Evolutionary conservation across 2,888 invertebrate genomes (phyloP), one percentile per base, ranked within the genome.

Genomic region (Erebia aethiops): DNA sequence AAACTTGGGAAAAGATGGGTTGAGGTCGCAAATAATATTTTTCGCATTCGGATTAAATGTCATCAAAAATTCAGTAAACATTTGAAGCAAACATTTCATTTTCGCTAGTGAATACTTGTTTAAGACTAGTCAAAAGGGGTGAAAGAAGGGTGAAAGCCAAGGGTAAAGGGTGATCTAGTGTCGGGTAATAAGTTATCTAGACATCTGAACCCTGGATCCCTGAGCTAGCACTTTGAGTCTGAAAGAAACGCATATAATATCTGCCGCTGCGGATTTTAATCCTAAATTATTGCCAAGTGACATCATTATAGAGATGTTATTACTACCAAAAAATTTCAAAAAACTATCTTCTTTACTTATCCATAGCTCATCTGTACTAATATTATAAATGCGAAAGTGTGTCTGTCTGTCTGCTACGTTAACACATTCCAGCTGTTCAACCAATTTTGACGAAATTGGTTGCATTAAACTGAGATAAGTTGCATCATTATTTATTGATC

Each of bases 221-320:
- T 35, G 35, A 35, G 35, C n/a, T 46, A 46, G 79, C 77, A 75
- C 78, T 70, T 73, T 43, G 64, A 51, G 72, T 79, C 77, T 84
- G 83, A 88, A 91, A 89, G 88, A 90, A 88, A 81, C 84, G 84
- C 82, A 84, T 82, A n/a, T n/a, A n/a, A n/a, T n/a, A 83, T 82
- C 84, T 82, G 83, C 82, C 79, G 78, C 81, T 89, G 91, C 91
- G 90, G 86, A 89, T 90, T 91, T 91, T 91, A 92, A 92, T 91
- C 91, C 91, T 78, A 85, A 90, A 90, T 91, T 92, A 92, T 92
- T 92, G 87, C 88, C 77, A 76, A 75, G 77, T 56, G 21, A 71
- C 66, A 81, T 75, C 16, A 80, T 1, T 80, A 76, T 74, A 77
- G 87, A 90, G 90, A 1, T 81, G 87, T 7, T 82, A 76, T 64